Percentiles rank a stretch among this genome's conserved stretches.
Evolutionary conservation across 2,797 vertebrate species (phyloP).

Genomic region (Limosa lapponica): DNA sequence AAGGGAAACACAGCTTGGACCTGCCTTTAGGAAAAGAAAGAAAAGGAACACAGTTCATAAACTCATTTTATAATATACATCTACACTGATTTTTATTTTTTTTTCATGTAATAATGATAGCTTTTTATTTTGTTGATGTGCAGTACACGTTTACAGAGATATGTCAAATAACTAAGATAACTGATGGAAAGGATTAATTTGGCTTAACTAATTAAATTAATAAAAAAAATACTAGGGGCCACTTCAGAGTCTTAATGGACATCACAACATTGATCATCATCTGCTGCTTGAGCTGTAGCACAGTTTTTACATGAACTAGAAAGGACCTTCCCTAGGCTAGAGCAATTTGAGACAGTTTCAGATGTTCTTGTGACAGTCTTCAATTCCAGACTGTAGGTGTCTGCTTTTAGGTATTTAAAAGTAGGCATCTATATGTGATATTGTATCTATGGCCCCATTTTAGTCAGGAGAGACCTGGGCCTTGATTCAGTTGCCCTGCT

Average conservation of each 20-base stretch:
- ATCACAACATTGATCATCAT: not conserved
- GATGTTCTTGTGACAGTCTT: not conserved
- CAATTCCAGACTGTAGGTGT: not conserved
- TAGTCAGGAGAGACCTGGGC: not conserved
- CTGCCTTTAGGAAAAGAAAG: not conserved
- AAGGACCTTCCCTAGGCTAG: not conserved
- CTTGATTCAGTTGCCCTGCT: not conserved
- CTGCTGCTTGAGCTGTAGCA: not conserved
- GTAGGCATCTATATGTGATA: not conserved
- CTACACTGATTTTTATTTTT: not conserved
- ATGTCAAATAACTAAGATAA: not conserved
- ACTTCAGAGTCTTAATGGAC: not conserved
- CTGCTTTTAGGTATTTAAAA: too few relatives aligned
- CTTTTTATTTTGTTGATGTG: not conserved
- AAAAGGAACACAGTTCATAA: not conserved
- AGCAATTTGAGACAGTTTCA: not conserved
- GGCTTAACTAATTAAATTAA: not conserved
- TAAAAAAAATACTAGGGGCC: not conserved
- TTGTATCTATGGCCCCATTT: not conserved
- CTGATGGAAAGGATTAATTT: not conserved
- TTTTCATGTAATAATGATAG: not conserved
- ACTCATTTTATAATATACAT: not conserved
- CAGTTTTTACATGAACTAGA: not conserved
- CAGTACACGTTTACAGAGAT: not conserved
- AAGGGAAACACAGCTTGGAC: not conserved